phyloP scores from a whole-genome alignment of 2,113 vertebrate genomes.

The Grus americana region DNA sequence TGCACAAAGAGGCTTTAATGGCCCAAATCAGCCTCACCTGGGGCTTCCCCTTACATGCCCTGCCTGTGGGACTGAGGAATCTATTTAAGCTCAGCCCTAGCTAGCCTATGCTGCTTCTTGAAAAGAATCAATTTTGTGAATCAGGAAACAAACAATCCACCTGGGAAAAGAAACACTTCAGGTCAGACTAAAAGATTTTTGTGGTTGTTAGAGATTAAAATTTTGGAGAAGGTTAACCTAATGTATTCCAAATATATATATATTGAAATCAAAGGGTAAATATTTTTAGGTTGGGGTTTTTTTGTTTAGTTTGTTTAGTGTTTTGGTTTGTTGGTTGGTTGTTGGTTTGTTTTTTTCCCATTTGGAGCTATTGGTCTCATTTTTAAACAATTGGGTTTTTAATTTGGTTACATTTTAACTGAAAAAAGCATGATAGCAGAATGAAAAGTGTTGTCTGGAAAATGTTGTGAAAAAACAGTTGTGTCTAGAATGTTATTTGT shows the following conservation, averaged over 20 bases:
- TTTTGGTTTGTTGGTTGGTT: accelerated
- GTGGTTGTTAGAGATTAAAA: not conserved
- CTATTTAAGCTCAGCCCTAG: not conserved
- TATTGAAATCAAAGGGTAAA: not conserved
- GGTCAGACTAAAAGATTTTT: not conserved
- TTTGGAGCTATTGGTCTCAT: not conserved
- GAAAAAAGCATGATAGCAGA: not conserved
- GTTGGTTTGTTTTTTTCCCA: not conserved
- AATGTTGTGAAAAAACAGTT: not conserved
- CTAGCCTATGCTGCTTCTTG: not conserved
- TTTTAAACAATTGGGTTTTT: not conserved
- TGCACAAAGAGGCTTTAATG: not conserved
- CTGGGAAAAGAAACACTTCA: not conserved
- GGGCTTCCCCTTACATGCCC: not conserved
- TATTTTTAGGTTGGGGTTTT: not conserved
- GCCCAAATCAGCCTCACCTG: not conserved
- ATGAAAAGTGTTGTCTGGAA: not conserved
- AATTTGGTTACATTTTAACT: not conserved
- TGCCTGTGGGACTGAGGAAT: not conserved
- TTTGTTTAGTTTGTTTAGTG: not conserved
- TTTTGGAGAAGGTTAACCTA: not conserved
- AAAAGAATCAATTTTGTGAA: not conserved
- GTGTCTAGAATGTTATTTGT: not conserved
- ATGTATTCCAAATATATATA: not conserved
- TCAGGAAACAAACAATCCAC: not conserved